phyloP scores from a whole-genome alignment of 2,797 vertebrate species.

The Podargus strigoides region DNA sequence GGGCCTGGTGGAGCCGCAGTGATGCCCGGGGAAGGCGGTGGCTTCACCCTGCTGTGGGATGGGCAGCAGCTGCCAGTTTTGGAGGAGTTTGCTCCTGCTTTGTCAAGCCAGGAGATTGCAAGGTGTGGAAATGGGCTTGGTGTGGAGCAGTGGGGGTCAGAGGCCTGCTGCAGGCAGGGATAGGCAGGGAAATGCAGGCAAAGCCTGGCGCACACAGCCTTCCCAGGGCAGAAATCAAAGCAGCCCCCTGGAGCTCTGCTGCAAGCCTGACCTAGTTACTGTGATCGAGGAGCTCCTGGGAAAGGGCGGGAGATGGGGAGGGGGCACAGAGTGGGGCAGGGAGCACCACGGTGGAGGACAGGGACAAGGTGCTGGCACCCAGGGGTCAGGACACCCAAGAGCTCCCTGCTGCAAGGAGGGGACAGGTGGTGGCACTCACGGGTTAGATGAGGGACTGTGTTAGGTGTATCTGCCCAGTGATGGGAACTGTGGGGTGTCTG shows the following conservation, averaged over 20 bases:
- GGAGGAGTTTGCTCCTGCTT: not conserved
- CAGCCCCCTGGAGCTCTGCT: not conserved
- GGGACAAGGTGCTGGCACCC: not conserved
- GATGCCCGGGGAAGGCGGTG: accelerated
- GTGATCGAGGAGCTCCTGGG: not conserved
- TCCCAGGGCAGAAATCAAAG: not conserved
- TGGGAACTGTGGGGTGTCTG: accelerated
- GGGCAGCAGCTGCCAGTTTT: not conserved
- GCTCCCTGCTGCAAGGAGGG: not conserved
- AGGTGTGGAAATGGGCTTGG: accelerated
- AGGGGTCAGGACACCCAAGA: accelerated
- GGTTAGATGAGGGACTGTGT: not conserved
- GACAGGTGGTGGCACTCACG: not conserved
- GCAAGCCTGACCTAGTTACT: not conserved
- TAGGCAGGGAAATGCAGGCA: not conserved
- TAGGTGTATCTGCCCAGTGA: not conserved
- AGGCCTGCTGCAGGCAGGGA: not conserved
- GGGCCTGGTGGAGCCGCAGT: accelerated
- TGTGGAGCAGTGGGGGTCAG: accelerated
- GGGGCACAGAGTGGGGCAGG: accelerated
- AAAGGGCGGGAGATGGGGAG: not conserved
- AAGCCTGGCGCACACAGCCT: not conserved
- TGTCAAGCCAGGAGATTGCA: not conserved
- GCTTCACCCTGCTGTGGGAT: not conserved
- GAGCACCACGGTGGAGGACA: accelerated